phyloP scores from a whole-genome alignment of 2,888 invertebrate species.

The Eupithecia vulgata region DNA sequence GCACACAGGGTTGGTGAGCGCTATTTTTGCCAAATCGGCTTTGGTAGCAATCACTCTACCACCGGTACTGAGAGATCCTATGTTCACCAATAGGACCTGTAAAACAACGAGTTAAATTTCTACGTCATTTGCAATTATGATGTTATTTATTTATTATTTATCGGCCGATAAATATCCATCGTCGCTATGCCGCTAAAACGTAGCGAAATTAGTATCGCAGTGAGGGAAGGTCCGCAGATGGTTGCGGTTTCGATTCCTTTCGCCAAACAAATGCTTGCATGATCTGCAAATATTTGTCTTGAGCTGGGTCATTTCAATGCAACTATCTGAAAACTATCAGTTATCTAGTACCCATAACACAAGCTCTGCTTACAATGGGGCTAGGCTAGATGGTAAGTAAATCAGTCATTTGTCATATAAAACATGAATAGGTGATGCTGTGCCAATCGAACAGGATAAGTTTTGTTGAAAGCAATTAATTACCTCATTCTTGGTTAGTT shows the following conservation, averaged over 20 bases:
- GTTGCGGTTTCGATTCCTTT: neutral
- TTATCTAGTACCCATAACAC: no score
- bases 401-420: neutral
- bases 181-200: neutral
- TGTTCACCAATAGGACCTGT: slow-evolving; percentile 96
- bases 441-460: neutral
- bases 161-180: neutral
- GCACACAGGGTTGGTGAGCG: slow-evolving; percentile 98
- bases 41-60: slow-evolving; percentile 97
- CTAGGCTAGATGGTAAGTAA: neutral
- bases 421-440: neutral
- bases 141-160: neutral
- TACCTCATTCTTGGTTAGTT: slow-evolving; percentile 94
- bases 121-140: neutral
- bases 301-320: neutral
- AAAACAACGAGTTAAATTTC: slow-evolving; percentile 27
- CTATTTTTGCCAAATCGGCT: slow-evolving; percentile 98
- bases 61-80: slow-evolving; percentile 99
- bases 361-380: neutral
- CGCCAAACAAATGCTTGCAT: neutral
- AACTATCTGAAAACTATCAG: neutral
- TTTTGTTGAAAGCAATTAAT: neutral
- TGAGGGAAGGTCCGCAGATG: neutral
- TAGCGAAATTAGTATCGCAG: neutral
- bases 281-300: neutral